Conservation (phyloP, 2,888 invertebrate species). For the Strigamia crassipes region DNA sequence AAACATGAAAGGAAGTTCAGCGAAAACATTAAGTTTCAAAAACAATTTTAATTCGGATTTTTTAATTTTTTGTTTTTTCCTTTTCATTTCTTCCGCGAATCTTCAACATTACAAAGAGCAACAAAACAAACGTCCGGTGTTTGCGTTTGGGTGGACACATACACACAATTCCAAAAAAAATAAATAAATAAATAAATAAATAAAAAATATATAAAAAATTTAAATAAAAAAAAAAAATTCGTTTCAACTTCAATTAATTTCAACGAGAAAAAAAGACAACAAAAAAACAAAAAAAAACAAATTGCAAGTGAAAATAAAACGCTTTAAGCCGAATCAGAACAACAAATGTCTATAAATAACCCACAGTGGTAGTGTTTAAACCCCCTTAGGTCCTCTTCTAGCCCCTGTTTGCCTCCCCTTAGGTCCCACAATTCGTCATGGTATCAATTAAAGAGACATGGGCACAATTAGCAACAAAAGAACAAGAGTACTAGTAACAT, state of each 20-base stretch:
- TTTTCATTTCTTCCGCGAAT: slow-evolving; percentile 37
- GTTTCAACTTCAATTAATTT: no score
- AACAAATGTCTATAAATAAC: slow-evolving; percentile 37
- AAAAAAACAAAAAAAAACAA: not conserved
- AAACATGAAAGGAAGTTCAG: slow-evolving; percentile 22
- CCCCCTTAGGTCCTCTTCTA: slow-evolving; percentile 13
- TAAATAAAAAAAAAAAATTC: not conserved
- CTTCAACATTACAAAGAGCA: not conserved
- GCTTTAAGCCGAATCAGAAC: not conserved
- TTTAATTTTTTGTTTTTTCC: slow-evolving; percentile 15
- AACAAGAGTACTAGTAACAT: slow-evolving; percentile 23
- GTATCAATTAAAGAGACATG: slow-evolving; percentile 35
- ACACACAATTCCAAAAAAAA: not conserved
- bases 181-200: not conserved
- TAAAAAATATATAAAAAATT: not conserved
- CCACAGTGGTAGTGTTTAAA: not conserved
- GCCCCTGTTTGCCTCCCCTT: slow-evolving; percentile 1
- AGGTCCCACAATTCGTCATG: slow-evolving; percentile 35
- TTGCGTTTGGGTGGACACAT: not conserved
- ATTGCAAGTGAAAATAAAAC: not conserved
- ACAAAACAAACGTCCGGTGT: slow-evolving; percentile 20
- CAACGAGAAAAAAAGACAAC: no score
- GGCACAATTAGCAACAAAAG: slow-evolving; percentile 38
- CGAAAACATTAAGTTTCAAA: not conserved
- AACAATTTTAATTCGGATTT: slow-evolving; percentile 28